phyloP scores from a whole-genome alignment of 2,113 vertebrate species.

The Antigone vipio region DNA sequence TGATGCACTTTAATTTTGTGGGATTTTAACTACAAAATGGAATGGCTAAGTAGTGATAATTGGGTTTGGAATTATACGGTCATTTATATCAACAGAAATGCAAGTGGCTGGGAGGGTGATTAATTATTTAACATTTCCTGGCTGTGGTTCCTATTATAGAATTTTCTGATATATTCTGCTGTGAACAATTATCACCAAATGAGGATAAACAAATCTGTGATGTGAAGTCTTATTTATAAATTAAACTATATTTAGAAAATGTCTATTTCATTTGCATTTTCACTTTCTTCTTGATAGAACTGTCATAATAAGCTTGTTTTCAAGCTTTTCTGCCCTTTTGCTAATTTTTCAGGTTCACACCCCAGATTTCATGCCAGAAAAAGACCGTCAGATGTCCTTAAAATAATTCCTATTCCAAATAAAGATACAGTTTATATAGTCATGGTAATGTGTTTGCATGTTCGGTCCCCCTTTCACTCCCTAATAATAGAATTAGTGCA shows the following conservation, averaged over 20 bases:
- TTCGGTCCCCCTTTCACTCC: background rate
- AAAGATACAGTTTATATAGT: background rate
- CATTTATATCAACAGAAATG: conserved; percentile 86
- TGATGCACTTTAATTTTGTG: conserved; percentile 84
- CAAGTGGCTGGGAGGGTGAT: conserved; percentile 78
- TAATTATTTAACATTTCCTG: conserved; percentile 89
- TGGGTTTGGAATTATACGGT: conserved; percentile 84
- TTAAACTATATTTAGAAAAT: conserved; percentile 62
- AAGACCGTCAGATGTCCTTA: conserved; percentile 13
- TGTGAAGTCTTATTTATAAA: conserved; percentile 71
- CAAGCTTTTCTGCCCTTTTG: conserved; percentile 12
- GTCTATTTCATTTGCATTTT: conserved; percentile 45
- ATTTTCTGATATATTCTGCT: conserved; percentile 83
- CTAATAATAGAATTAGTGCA: background rate
- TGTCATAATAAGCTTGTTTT: conserved; percentile 22
- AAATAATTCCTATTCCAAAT: conserved; percentile 24
- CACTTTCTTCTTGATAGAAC: conserved; percentile 1
- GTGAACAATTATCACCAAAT: conserved; percentile 84
- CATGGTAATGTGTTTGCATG: background rate
- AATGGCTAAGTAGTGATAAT: conserved; percentile 85
- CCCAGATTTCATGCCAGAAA: background rate
- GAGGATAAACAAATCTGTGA: conserved; percentile 76
- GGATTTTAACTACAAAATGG: conserved; percentile 88
- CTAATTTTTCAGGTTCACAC: conserved; percentile 16
- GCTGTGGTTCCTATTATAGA: conserved; percentile 82